phyloP scores from a whole-genome alignment of 2,113 vertebrate genomes.

The Mormyrus iriodes region DNA sequence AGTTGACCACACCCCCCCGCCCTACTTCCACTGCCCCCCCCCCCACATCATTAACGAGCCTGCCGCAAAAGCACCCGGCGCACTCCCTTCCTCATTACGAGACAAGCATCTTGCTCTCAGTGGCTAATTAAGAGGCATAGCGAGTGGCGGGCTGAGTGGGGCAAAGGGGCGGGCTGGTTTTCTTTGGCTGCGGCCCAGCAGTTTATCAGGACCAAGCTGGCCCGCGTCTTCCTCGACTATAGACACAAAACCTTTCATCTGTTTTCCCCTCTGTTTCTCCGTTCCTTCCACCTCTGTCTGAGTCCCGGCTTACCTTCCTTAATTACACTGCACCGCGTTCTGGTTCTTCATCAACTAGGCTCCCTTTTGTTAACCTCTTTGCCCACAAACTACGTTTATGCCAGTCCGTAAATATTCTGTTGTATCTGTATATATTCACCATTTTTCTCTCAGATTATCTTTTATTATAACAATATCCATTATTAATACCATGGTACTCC shows the following conservation, averaged over 20 bases:
- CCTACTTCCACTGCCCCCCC: background rate
- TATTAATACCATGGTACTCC: background rate
- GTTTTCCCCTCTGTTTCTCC: background rate
- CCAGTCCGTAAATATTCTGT: background rate
- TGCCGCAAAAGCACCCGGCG: conserved; percentile 46
- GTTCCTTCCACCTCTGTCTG: conserved; percentile 22
- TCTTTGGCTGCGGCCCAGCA: conserved; percentile 36
- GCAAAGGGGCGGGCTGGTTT: conserved; percentile 27
- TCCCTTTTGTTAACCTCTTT: too few relatives aligned
- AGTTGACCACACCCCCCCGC: background rate
- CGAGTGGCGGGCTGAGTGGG: conserved; percentile 17
- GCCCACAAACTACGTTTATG: too few relatives aligned
- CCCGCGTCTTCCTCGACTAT: conserved; percentile 12
- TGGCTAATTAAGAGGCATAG: conserved; percentile 49
- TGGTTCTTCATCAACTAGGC: too few relatives aligned
- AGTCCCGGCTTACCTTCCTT: background rate
- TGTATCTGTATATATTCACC: background rate
- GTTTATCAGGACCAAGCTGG: conserved; percentile 33
- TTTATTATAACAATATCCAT: background rate
- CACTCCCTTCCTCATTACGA: conserved; percentile 57
- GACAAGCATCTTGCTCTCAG: conserved; percentile 59
- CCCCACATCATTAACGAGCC: conserved; percentile 44
- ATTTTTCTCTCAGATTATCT: background rate
- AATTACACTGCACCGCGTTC: background rate
- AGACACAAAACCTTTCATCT: background rate